These are phyloP conservation scores for Mormyrus proboscirostris DNA, from an alignment of 2,797 vertebrate genomes.

Conservation along the genomic window DNA sequence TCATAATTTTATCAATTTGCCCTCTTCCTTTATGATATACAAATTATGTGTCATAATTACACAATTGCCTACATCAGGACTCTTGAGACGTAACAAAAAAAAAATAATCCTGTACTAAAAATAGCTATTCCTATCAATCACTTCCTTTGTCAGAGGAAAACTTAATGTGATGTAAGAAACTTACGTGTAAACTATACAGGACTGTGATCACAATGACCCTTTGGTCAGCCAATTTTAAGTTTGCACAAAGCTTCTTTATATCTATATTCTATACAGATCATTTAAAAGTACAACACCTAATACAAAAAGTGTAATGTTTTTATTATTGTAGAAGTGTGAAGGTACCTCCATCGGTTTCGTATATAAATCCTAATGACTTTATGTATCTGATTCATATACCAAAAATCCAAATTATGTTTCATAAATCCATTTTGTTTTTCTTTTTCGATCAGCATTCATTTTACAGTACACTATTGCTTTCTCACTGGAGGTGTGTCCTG, in stretches of 20 bases:
- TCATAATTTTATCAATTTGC: not conserved
- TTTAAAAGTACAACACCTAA: not conserved
- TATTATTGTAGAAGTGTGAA: not conserved
- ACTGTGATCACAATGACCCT: not conserved
- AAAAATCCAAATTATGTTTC: not conserved
- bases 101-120: not conserved
- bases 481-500: constrained; percentile 2
- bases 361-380: not conserved
- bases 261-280: not conserved
- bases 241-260: not conserved
- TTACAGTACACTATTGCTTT: not conserved
- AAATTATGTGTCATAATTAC: not conserved
- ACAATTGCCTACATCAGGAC: not conserved
- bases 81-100: not conserved
- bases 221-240: not conserved
- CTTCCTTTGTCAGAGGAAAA: not conserved
- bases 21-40: not conserved
- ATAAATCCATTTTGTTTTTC: not conserved
- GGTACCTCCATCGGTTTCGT: not conserved
- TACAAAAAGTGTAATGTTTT: not conserved
- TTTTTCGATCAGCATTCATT: not conserved
- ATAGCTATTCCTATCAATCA: not conserved
- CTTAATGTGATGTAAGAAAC: not conserved
- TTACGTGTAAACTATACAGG: not conserved
- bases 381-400: not conserved